Base-by-base conservation (phyloP, 2,888 invertebrate genomes). In the Lissocephala sabroskyi region DNA sequence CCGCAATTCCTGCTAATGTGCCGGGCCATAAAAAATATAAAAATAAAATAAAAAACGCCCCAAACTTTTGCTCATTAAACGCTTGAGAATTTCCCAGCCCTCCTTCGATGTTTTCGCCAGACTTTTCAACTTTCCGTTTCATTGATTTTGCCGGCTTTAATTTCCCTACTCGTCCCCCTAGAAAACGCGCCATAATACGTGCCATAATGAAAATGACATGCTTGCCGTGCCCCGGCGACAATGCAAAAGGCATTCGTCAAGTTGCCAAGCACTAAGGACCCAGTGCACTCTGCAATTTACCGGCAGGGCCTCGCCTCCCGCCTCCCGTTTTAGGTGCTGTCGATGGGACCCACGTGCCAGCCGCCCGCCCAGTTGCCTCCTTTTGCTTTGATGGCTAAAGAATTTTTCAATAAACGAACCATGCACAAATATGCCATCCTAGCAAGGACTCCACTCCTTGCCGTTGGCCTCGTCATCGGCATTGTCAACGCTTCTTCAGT, bases 1-100 rank as follows among this genome's bases (percentile, higher is more conserved):
- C 51, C 63, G 57, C 63, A 59, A 70, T 77, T 70, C 74, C 65
- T 51, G 49, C 59, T 71, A 71, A 71, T 77, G 75, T 60, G 70
- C 59, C 59, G 18, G n/a, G 36, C 48, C 51, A 54, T 67, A 56
- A 60, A 61, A 37, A 35, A 29, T 37, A 46, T 49, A 41, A 26
- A 13, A 41, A 30, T 1, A 32, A 11, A 30, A 5, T 9, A 30
- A 35, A 10, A 9, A 35, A 29, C 6, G 10, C n/a, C 11, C 23
- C 13, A 23, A 61, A 41, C 47, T 52, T 48, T 23, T 36, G 17
- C 48, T 54, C 46, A 65, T 74, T 55, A 50, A 45, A 37, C n/a
- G 16, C 7, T 23, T 23, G 23, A 23, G 7, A 23, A 23, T 23
- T 23, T 23, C 23, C 7, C 7, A 23, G 23, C 23, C 7, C 7